Evolutionary conservation across 2,113 vertebrate species (phyloP), one percentile per base, ranked within the genome.

Genomic region (Antidorcas marsupialis): DNA sequence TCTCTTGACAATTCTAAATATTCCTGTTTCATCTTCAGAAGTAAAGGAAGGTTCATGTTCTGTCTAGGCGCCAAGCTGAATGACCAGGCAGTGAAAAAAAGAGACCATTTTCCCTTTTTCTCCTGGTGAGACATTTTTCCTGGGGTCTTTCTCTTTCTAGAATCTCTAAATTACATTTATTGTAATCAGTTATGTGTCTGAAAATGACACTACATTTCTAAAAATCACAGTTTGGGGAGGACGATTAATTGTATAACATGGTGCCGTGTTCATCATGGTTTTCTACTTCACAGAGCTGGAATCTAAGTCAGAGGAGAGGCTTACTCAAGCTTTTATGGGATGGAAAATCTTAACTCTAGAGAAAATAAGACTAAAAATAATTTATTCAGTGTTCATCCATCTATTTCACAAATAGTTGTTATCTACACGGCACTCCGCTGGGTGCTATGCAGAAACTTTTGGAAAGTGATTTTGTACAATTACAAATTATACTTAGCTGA

Each of bases 21-120:
- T 7, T 92, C 95, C 93, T 92, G 55, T 90, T 98, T 93, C 45
- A 95, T 96, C n/a, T 16, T 71, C 27, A 81, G 16, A 95, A 97
- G 67, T 33, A 55, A 91, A 96, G 94, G 33, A 82, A 55, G 30
- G 1, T 39, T 57, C 27, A 88, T 3, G 1, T 45, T 27, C 47
- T 45, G 17, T 57, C 21, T 23, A 59, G 10, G 23, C 21, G 8
- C 50, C n/a, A 67, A 96, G 7, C 39, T 93, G 25, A 43, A 3
- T 87, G 78, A 25, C 64, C 27, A 82, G 79, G 50, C 0, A 9
- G 4, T 25, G 28, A 30, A 13, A 23, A 13, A 71, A n/a, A 62
- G 1, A 53, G 7, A 17, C 47, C 2, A 0, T n/a, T 81, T 93
- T 36, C 21, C 45, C 9, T 50, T 78, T 94, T 43, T 2, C 33